A percentile compares a stretch with the other conserved stretches of the same genome.
These are phyloP conservation scores for Austrolebias charrua DNA, from an alignment of 2,797 vertebrate genomes.

Conservation along the genomic window DNA sequence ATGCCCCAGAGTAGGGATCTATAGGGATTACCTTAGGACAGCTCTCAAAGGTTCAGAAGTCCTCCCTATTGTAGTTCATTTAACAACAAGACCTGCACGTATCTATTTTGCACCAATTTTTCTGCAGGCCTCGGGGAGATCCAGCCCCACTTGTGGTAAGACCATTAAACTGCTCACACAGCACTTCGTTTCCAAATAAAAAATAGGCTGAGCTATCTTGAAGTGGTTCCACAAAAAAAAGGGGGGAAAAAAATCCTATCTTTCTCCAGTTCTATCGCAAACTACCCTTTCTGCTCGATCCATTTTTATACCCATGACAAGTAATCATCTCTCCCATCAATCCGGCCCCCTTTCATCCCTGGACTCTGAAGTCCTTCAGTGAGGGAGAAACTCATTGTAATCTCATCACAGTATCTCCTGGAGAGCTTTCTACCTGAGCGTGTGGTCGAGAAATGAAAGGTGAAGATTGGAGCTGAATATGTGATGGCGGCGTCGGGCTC, in stretches of 20 bases:
- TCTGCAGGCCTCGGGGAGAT: slow-evolving; percentile 61
- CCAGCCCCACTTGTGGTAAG: slow-evolving; percentile 60
- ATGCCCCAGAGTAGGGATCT: slow-evolving; percentile 60
- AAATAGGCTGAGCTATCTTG: slow-evolving; percentile 71
- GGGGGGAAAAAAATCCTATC: slow-evolving; percentile 65
- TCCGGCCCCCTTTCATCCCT: slow-evolving; percentile 74
- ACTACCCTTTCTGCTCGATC: slow-evolving; percentile 64
- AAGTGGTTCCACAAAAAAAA: slow-evolving; percentile 69
- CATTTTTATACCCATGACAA: slow-evolving; percentile 79
- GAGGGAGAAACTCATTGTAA: slow-evolving; percentile 76
- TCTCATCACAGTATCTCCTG: slow-evolving; percentile 74
- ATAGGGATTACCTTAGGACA: slow-evolving; percentile 63
- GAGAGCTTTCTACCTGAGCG: slow-evolving; percentile 73
- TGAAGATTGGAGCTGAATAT: slow-evolving; percentile 72
- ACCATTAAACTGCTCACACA: slow-evolving; percentile 76
- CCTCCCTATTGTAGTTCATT: slow-evolving; percentile 52
- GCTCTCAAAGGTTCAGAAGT: slow-evolving; percentile 54
- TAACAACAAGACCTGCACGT: slow-evolving; percentile 60
- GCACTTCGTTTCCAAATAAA: slow-evolving; percentile 73
- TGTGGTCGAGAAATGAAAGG: slow-evolving; percentile 73
- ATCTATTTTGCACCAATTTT: slow-evolving; percentile 73
- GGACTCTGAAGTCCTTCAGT: slow-evolving; percentile 72
- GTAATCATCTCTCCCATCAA: slow-evolving; percentile 81
- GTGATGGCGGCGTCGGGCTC: slow-evolving; percentile 51
- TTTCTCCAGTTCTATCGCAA: slow-evolving; percentile 65